These are phyloP conservation scores for Salvelinus sp. DNA, from an alignment of 2,113 vertebrate species.

Conservation along the genomic window DNA sequence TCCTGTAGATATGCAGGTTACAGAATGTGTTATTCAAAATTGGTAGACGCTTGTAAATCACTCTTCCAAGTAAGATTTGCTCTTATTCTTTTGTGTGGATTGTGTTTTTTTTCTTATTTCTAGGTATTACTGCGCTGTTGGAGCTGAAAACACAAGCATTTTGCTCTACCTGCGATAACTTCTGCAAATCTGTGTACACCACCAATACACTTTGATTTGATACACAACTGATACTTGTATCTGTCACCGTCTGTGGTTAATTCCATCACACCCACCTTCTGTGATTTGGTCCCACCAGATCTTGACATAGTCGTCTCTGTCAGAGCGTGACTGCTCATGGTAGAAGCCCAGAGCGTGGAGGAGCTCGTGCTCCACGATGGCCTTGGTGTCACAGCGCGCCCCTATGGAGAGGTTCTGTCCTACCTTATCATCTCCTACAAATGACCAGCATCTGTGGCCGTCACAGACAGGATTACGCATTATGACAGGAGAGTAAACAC, in stretches of 20 bases:
- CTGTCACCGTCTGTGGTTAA: background rate
- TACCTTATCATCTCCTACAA: slow-evolving; percentile 72
- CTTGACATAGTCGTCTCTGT: slow-evolving; percentile 82
- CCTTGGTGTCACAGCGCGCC: slow-evolving; percentile 73
- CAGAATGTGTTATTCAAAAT: background rate
- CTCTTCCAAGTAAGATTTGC: background rate
- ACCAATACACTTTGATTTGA: no score
- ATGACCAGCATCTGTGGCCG: slow-evolving; percentile 88
- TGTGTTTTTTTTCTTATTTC: no score
- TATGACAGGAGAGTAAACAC: background rate
- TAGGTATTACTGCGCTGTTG: no score
- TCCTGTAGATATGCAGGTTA: slow-evolving; percentile 48
- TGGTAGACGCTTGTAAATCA: background rate
- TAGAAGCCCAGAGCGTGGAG: slow-evolving; percentile 84
- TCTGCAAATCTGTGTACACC: no score
- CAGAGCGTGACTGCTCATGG: slow-evolving; percentile 82
- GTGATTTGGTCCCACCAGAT: slow-evolving; percentile 83
- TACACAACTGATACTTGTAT: background rate
- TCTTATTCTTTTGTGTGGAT: no score
- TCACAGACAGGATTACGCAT: background rate
- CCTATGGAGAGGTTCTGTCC: slow-evolving; percentile 83
- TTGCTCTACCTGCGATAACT: no score
- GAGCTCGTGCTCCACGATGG: slow-evolving; percentile 81
- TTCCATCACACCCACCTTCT: slow-evolving; percentile 11
- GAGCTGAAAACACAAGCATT: no score